phyloP scores from a whole-genome alignment of 2,888 invertebrate genomes.

The Phyllotreta cruciferae region DNA sequence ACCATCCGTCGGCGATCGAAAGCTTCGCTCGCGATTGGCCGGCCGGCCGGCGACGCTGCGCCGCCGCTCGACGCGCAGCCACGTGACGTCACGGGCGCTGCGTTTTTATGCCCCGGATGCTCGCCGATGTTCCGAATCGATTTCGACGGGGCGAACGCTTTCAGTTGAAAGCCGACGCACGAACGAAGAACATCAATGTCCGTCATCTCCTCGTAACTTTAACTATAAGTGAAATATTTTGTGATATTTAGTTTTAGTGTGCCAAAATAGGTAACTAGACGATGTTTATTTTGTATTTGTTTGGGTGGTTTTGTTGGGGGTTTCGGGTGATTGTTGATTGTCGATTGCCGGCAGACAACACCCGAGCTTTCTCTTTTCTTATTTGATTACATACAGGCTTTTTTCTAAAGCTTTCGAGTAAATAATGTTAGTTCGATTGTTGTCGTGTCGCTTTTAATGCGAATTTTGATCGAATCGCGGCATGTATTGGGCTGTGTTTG shows the following conservation, averaged over 20 bases:
- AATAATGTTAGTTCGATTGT: constrained; percentile 9
- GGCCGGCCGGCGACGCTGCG: constrained; percentile 45
- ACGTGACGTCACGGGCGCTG: no score
- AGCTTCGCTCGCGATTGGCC: constrained; percentile 53
- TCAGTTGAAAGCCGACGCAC: constrained; percentile 58
- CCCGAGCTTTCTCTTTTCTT: constrained; percentile 42
- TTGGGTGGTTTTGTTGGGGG: constrained; percentile 8
- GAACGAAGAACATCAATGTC: constrained; percentile 54
- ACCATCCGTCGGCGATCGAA: constrained; percentile 47
- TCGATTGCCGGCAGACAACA: constrained; percentile 19
- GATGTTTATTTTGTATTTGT: constrained; percentile 13
- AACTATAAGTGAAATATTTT: constrained; percentile 59
- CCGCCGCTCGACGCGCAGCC: constrained; percentile 42
- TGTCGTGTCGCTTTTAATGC: neutral
- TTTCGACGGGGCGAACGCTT: constrained; percentile 51
- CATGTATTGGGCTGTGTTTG: no score
- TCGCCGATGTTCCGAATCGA: constrained; percentile 47
- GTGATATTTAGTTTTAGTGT: constrained; percentile 61
- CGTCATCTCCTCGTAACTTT: constrained; percentile 55
- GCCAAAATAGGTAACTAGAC: constrained; percentile 61
- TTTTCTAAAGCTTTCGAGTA: constrained; percentile 38
- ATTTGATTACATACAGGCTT: constrained; percentile 26
- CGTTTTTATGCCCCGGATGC: constrained; percentile 34
- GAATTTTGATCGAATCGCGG: neutral
- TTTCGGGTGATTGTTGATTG: neutral